Evolutionary conservation across 35 echinoderm and acorn worm genomes (phyloP).

Genomic region (Chiridota heheva): DNA sequence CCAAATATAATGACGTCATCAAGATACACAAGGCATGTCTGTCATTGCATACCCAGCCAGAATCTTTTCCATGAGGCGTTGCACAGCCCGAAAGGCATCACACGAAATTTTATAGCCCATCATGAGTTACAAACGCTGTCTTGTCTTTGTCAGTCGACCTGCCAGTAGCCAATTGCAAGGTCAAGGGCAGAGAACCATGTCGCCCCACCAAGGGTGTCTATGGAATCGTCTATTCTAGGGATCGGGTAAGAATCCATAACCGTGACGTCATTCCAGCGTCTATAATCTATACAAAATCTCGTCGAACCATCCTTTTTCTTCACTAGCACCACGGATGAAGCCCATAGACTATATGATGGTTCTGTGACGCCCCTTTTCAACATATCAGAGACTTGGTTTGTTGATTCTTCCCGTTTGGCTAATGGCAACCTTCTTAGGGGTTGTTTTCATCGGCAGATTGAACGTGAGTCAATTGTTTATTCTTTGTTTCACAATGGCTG

Average conservation of each 20-base stretch:
- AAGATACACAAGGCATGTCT: background rate
- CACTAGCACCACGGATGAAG: background rate
- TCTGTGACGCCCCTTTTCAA: background rate
- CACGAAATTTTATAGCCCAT: background rate
- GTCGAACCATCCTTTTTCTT: conserved; percentile 10
- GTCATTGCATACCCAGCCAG: background rate
- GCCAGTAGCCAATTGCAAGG: conserved; percentile 14
- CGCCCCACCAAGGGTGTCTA: conserved; percentile 6
- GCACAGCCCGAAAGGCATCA: conserved; percentile 21
- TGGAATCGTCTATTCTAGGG: too few relatives aligned
- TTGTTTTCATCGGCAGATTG: conserved; percentile 15
- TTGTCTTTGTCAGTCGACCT: conserved; percentile 14
- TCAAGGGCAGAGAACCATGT: conserved; percentile 20
- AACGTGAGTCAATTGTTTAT: conserved; percentile 40
- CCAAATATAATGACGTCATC: conserved; percentile 2
- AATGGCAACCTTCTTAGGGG: background rate
- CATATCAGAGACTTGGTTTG: background rate
- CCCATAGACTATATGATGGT: conserved; percentile 15
- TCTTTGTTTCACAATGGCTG: conserved; percentile 13
- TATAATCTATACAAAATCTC: conserved; percentile 11
- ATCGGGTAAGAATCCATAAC: conserved; percentile 4
- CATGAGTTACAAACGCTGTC: background rate
- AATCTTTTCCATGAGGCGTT: conserved; percentile 21
- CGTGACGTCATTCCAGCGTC: background rate
- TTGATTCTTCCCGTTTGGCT: conserved; percentile 5